These are phyloP conservation scores for Meles meles DNA, from an alignment of 2,113 vertebrate species.

Conservation along the genomic window DNA sequence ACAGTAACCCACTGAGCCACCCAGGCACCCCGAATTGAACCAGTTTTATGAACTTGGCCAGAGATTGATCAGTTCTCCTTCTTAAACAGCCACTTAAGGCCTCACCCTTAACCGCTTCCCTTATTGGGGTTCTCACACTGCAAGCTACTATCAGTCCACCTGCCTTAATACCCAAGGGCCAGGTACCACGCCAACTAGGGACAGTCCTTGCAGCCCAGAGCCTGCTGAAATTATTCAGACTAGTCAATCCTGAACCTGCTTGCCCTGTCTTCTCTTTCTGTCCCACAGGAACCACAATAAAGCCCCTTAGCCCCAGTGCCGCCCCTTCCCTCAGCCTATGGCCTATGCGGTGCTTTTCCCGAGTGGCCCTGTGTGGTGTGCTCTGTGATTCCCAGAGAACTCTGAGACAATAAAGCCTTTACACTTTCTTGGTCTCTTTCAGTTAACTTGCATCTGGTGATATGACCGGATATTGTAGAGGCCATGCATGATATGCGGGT, in stretches of 20 bases:
- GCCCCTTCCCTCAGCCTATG: fast-evolving
- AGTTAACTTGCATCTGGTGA: not conserved
- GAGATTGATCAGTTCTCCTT: not conserved
- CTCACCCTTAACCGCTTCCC: too few relatives aligned
- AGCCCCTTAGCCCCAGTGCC: not conserved
- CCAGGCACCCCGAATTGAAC: not conserved
- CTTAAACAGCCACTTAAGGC: not conserved
- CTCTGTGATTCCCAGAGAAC: not conserved
- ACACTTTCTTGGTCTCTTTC: fast-evolving
- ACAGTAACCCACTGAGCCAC: too few relatives aligned
- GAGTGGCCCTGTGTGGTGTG: not conserved
- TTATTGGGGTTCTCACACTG: not conserved
- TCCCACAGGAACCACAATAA: not conserved
- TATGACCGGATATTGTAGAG: too few relatives aligned
- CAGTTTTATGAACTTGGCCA: not conserved
- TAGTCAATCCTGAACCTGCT: not conserved
- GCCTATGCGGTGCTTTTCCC: not conserved
- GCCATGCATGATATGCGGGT: fast-evolving
- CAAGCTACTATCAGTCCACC: too few relatives aligned
- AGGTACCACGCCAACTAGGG: not conserved
- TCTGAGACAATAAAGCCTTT: not conserved
- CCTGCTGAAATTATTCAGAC: not conserved
- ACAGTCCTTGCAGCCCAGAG: not conserved
- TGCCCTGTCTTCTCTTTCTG: not conserved
- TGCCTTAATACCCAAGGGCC: not conserved